Evolutionary conservation across 2,888 invertebrate genomes (phyloP), one percentile per base, ranked within the genome.

Genomic region (Microchrysa polita): DNA sequence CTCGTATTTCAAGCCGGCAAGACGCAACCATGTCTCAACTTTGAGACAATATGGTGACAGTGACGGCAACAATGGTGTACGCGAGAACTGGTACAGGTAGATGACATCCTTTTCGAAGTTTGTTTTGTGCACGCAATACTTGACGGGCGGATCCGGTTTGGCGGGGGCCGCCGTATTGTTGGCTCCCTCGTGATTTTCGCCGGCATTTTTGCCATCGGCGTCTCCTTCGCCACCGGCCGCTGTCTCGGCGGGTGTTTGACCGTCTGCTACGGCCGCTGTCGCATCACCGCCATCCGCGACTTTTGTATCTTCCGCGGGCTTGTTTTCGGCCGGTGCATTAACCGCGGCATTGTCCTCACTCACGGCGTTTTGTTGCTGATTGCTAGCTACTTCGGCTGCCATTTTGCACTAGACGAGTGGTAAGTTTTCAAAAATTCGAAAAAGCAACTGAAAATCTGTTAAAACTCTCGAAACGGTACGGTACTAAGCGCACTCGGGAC

Each of bases 1-100:
- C 94, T 96, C 96, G 87, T 96, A 97, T 87, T 94, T 95, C 84
- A 96, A 89, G 83, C 93, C 94, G 82, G 93, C 92, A 81, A 97
- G 90, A 83, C 97, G 90, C 79, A 97, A 89, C 95, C 96, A 97
- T 81, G 96, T 95, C 88, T 97, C 97, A 80, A 96, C 94, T 90
- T 97, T 97, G 84, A 97, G 90, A 87, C 95, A 96, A 86, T 93
- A 96, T 74, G 96, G 95, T 79, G 96, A 96, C 80, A 95, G 88
- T 77, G 96, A 95, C 75, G 96, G 96, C 82, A 96, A 87, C 83
- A 93, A 88, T 79, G 95, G 94, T 79, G 95, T 95, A 82, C 97
- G 91, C 79, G 95, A 91, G 85, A 97, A 95, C 86, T 97, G 97
- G 86, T 96, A 96, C 84, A 97, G 87, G 87, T 97, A 97, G 78